These are phyloP conservation scores for Prolemur simus DNA, from an alignment of 2,113 vertebrate genomes.

Conservation along the genomic window DNA sequence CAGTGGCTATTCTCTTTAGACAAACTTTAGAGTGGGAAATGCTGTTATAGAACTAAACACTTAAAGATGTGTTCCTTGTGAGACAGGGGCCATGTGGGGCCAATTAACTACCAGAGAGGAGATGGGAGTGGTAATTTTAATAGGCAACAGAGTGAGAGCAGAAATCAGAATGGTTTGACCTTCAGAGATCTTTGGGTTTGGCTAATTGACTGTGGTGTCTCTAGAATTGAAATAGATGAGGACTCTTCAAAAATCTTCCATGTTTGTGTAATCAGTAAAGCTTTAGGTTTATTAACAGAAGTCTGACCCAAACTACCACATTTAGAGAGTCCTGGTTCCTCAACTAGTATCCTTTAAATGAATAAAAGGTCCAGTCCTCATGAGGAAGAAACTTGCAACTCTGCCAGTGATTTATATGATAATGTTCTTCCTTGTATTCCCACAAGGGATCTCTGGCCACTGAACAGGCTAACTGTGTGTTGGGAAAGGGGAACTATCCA, in stretches of 20 bases:
- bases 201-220: not conserved
- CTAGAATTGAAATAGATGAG: not conserved
- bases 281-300: not conserved
- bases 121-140: not conserved
- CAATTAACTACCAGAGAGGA: not conserved
- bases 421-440: not conserved
- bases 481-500: not conserved
- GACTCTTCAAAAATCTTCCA: not conserved
- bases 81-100: not conserved
- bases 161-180: not conserved
- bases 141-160: not conserved
- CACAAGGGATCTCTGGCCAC: not conserved
- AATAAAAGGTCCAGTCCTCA: not conserved
- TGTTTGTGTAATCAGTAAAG: not conserved
- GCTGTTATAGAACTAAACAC: not conserved
- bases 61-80: not conserved
- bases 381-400: not conserved
- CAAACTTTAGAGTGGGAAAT: not conserved
- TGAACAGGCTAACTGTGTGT: not conserved
- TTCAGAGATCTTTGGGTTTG: not conserved
- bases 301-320: not conserved
- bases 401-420: not conserved
- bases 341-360: not conserved
- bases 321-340: not conserved
- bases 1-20: not conserved